phyloP scores from a whole-genome alignment of 2,888 invertebrate genomes.

The Cerastis leucographa region DNA sequence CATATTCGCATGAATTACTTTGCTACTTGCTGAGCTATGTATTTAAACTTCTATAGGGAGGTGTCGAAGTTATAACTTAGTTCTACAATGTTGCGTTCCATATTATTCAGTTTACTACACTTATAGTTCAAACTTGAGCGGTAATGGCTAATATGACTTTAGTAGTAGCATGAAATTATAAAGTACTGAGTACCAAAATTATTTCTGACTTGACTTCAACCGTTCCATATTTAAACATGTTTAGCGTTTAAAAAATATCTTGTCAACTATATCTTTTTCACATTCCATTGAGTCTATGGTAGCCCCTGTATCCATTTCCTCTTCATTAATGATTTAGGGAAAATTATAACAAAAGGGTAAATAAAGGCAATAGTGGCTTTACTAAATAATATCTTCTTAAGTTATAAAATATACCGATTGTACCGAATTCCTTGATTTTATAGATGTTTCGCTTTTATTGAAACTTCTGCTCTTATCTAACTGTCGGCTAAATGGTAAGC shows the following conservation, averaged over 20 bases:
- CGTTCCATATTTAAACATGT: background rate
- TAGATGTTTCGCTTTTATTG: background rate
- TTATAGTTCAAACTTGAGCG: conserved; percentile 35
- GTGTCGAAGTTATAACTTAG: conserved; percentile 18
- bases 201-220: background rate
- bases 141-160: conserved; percentile 22
- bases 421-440: background rate
- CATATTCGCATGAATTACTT: background rate
- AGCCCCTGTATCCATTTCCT: background rate
- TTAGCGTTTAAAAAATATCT: background rate
- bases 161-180: background rate
- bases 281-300: background rate
- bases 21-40: conserved; percentile 5
- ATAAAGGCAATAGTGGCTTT: too few species aligned
- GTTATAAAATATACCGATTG: background rate
- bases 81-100: conserved; percentile 25
- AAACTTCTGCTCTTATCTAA: conserved; percentile 30
- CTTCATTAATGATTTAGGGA: background rate
- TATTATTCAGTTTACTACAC: conserved; percentile 24
- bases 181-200: background rate
- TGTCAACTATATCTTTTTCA: background rate
- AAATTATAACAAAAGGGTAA: background rate
- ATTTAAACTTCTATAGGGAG: conserved; percentile 32
- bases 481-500: background rate
- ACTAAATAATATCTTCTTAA: background rate